Evolutionary conservation across 2,113 vertebrate genomes (phyloP), one percentile per base, ranked within the genome.

Genomic region (Scalopus aquaticus): DNA sequence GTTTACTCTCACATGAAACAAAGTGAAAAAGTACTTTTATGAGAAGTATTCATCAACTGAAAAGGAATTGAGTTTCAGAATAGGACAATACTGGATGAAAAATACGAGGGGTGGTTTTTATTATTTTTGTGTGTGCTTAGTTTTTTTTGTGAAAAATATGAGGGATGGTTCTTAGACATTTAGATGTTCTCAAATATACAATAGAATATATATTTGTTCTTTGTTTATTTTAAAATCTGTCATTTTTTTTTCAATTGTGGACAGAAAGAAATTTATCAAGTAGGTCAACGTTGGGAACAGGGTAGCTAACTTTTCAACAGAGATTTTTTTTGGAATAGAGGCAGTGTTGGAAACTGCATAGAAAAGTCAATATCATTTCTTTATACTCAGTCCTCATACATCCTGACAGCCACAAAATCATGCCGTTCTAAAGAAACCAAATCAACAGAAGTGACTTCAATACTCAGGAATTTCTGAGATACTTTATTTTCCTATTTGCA

Each of bases 1-100:
- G 6, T 79, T 94, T 49, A 74, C 35, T 83, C 46, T 90, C n/a
- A 79, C 82, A 35, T 92, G 35, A 88, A 93, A 91, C n/a, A 54
- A 90, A 87, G 28, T 15, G 65, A 64, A 56, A 70, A 92, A 42
- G 3, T 51, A 44, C n/a, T 46, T 4, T 79, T 88, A 12, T 20
- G 9, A 86, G 32, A 95, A 92, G 60, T 83, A 83, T 51, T 76
- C 42, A 87, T 76, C 64, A 90, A 42, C 26, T 74, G 19, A 35
- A 72, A 86, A 92, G 10, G 11, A 70, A 74, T 44, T 73, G 28
- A n/a, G 37, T 77, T 56, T 93, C 56, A 79, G 37, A 72, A 88
- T 88, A 79, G 56, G 46, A 80, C 22, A 82, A 79, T 6, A n/a
- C 6, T 24, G 28, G 22, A 39, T 67, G 10, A 56, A 93, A 64